Base-by-base conservation (phyloP, 1,140 invertebrate genomes). In the Drosophila auraria region DNA sequence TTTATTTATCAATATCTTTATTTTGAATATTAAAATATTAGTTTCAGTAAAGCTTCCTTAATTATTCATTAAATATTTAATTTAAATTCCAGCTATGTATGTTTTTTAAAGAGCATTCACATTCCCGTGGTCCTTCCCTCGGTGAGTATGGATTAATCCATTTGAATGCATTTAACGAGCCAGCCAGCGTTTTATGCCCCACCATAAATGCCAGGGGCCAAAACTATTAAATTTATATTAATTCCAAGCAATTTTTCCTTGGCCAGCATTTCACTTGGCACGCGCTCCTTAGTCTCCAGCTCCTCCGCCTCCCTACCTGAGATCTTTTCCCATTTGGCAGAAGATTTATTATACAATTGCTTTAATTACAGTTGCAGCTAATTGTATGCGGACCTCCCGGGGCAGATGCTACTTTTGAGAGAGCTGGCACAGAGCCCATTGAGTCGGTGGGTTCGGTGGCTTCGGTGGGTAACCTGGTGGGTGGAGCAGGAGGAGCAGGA, bases 361-460 rank as follows among this genome's bases (percentile, higher is more conserved):
- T 89, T 89, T 89, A 89, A 89, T 89, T 89, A 89, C 81, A 84
- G 84, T 89, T 90, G 81, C 86, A 84, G 86, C 86, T 89, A 89
- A 89, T 89, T 89, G 84, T 89, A 89, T 89, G 84, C 86, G 82
- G 63, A 64, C 68, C 57, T 57, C 73, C 61, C 49, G 49, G 56
- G 69, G 81, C 86, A 89, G 86, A 78, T 84, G 84, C 81, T 89
- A 62, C 84, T 80, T 65, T 79, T 44, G 64, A 62, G 64, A 62
- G 9, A 58, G 60, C 79, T 81, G 75, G 75, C 75, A 78, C 38
- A 47, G 50, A 62, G 75, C 75, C 75, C 75, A 69, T 44, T 20
- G 47, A 27, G 23, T 68, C 47, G 60, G 8, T 30, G 27, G 27
- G 27, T 30, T 27, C 6, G 54, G 54, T 9, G 50, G 61, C 11